Evolutionary conservation across 1,140 invertebrate genomes (phyloP).

Genomic region (Bombyx mori): DNA sequence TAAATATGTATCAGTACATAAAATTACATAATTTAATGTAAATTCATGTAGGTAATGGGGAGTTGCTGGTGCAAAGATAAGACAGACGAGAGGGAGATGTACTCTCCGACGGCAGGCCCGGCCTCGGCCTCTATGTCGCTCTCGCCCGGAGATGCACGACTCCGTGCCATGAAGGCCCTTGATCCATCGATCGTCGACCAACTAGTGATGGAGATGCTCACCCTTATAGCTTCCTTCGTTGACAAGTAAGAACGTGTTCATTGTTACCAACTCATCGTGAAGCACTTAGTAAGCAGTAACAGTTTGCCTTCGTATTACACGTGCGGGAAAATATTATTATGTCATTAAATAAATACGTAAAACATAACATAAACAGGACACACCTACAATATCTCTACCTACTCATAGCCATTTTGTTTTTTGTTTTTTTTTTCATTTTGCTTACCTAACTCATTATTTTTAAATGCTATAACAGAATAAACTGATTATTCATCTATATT

Average conservation of each 20-base stretch:
- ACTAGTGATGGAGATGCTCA: constrained; percentile 85
- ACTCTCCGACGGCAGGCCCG: not conserved
- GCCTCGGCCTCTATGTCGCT: not conserved
- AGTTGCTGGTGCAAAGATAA: constrained; percentile 76
- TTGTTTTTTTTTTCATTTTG: too few relatives aligned
- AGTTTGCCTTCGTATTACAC: too few relatives aligned
- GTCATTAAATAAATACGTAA: too few relatives aligned
- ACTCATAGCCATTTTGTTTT: too few relatives aligned
- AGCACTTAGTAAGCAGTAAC: not conserved
- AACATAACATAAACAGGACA: too few relatives aligned
- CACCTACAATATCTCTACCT: too few relatives aligned
- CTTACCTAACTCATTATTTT: too few relatives aligned
- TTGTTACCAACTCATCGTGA: constrained; percentile 67
- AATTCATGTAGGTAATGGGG: constrained; percentile 66
- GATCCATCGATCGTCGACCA: constrained; percentile 74
- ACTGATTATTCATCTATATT: too few relatives aligned
- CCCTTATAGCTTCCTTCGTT: constrained; percentile 84
- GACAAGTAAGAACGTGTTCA: constrained; percentile 73
- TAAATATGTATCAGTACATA: not conserved
- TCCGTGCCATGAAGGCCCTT: not conserved
- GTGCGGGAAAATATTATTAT: too few relatives aligned
- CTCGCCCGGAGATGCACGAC: not conserved
- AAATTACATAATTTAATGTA: constrained; percentile 1
- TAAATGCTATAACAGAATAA: too few relatives aligned
- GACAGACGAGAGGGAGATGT: constrained; percentile 29